These are phyloP conservation scores for Teinopalpus imperialis DNA, from an alignment of 2,888 invertebrate genomes.

Conservation along the genomic window DNA sequence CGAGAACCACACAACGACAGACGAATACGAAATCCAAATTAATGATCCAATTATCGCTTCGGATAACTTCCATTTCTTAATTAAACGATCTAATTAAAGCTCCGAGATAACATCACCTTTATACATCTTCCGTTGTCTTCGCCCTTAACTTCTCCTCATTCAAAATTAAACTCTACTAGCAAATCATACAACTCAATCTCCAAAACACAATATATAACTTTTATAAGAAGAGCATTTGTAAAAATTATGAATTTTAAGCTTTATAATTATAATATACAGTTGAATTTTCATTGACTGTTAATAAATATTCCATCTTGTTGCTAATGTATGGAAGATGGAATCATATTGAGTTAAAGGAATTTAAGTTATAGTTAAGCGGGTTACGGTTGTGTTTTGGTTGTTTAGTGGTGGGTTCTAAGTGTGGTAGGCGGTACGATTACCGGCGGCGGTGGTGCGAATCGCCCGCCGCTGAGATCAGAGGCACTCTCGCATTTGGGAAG, in stretches of 20 bases:
- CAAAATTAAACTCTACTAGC: background rate
- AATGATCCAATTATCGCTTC: constrained; percentile 70
- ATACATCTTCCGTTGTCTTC: constrained; percentile 16
- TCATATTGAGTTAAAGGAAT: constrained; percentile 2
- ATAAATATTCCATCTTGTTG: constrained; percentile 1
- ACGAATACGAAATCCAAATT: constrained; percentile 43
- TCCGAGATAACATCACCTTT: constrained; percentile 34
- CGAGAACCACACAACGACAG: background rate
- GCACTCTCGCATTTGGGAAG: constrained; percentile 45
- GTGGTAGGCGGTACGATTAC: constrained; percentile 50
- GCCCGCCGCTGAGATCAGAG: constrained; percentile 77
- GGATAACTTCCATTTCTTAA: constrained; percentile 62
- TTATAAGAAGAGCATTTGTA: background rate
- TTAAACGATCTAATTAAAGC: constrained; percentile 71
- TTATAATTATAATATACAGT: background rate
- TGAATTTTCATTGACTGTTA: background rate
- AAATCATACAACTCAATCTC: background rate
- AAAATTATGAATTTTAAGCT: background rate
- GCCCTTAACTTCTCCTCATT: background rate
- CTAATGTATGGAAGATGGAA: background rate
- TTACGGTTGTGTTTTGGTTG: constrained; percentile 13
- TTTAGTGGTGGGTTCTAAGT: constrained; percentile 23
- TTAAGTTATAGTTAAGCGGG: constrained; percentile 1
- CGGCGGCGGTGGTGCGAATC: constrained; percentile 63
- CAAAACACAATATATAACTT: background rate